A percentile compares a stretch with the other conserved stretches of the same genome.
Conservation (phyloP, 2,888 invertebrate species). For the Mechanitis mazaeus region DNA sequence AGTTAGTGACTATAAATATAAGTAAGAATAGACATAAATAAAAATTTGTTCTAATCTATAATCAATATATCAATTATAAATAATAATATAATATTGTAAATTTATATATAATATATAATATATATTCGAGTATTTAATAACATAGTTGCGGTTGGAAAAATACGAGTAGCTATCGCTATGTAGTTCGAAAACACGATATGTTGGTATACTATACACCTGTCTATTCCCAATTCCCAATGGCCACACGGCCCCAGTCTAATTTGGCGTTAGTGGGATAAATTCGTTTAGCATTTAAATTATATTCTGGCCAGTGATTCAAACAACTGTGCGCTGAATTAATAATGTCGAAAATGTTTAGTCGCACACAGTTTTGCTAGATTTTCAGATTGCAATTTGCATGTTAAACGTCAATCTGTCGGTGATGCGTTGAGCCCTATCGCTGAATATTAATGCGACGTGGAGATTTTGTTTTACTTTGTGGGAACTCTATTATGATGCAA, state of each 20-base stretch:
- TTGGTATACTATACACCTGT: constrained; percentile 43
- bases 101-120: neutral
- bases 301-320: constrained; percentile 67
- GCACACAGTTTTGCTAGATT: constrained; percentile 72
- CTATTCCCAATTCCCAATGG: constrained; percentile 55
- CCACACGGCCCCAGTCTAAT: constrained; percentile 53
- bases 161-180: neutral
- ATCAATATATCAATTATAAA: neutral
- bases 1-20: too few relatives aligned
- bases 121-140: neutral
- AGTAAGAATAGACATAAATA: too few relatives aligned
- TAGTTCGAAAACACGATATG: constrained; percentile 17
- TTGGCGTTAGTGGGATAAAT: constrained; percentile 66
- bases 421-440: constrained; percentile 72
- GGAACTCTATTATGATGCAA: constrained; percentile 75
- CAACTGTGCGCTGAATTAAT: constrained; percentile 71
- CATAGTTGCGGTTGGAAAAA: constrained; percentile 1
- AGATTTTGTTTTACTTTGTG: constrained; percentile 76
- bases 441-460: constrained; percentile 73
- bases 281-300: constrained; percentile 74
- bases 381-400: constrained; percentile 76
- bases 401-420: constrained; percentile 71
- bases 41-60: too few relatives aligned
- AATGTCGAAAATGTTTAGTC: constrained; percentile 72
- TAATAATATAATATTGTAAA: neutral